Evolutionary conservation across 2,888 invertebrate genomes (phyloP), one percentile per base, ranked within the genome.

Genomic region (Conchocele bisecta): DNA sequence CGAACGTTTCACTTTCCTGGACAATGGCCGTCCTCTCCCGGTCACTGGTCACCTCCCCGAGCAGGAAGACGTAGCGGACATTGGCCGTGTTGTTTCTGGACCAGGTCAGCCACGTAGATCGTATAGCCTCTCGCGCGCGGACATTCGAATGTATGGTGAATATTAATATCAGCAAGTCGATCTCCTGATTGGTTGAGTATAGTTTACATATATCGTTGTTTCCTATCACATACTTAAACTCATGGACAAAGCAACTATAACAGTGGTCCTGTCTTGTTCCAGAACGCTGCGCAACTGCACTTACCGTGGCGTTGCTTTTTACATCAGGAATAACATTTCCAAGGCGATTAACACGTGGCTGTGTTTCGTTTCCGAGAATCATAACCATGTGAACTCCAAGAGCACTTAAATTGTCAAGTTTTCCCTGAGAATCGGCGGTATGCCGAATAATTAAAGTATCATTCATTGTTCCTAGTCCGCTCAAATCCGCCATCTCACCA

Each of bases 161-260:
- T 33, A 80, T 71, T 0, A 80, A 41, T 11, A 80, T 57, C 5
- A 80, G 22, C 0, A 80, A 9, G 11, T 74, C 66, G 24, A 80
- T 75, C 37, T n/a, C 22, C 6, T 57, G 54, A 0, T 46, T 15
- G 3, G 33, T 7, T 28, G 44, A 9, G 7, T 35, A 33, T 17
- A 31, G 39, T 13, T 66, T 57, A 39, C 80, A 80, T 1, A 80
- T 68, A 17, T 69, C 33, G 3, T 64, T 60, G 51, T 77, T 77
- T n/a, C 75, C 57, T 39, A 80, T 65, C 15, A 70, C 26, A 48
- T 76, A 80, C 37, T 68, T 68, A 63, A 77, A 80, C 39, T 73
- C 44, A 28, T 80, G 80, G 29, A 53, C 13, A 65, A 81, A 81
- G 48, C 80, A 81, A 15, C 33, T 28, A 13, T 63, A 39, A 56